Conservation (phyloP, 2,113 vertebrate genomes). For the Thamnophis sirtalis region DNA sequence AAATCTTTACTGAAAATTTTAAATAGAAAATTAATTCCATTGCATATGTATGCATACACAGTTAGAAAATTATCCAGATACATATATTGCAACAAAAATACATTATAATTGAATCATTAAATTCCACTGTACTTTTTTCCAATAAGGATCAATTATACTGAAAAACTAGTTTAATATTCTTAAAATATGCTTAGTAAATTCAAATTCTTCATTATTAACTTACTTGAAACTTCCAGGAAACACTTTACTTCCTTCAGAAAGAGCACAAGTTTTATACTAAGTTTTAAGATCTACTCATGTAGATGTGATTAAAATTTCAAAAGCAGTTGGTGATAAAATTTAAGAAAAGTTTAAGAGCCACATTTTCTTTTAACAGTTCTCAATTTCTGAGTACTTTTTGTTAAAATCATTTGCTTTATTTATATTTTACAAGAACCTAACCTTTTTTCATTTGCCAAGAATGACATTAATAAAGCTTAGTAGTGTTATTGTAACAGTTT, state of each 20-base stretch:
- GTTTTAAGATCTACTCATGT: neutral
- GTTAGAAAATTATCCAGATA: neutral
- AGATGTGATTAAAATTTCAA: neutral
- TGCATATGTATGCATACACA: neutral
- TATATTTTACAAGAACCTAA: neutral
- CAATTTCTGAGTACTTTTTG: neutral
- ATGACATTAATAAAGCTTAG: neutral
- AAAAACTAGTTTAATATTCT: slow-evolving; percentile 7
- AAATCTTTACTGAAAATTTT: neutral
- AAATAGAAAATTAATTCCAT: neutral
- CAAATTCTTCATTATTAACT: slow-evolving; percentile 25
- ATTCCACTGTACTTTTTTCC: slow-evolving; percentile 10
- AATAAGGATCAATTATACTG: slow-evolving; percentile 21
- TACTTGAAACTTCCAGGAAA: neutral
- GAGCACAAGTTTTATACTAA: neutral
- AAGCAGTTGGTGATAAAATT: neutral
- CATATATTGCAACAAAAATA: slow-evolving; percentile 24
- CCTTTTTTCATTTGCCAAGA: neutral
- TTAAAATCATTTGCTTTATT: neutral
- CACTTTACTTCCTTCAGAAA: neutral
- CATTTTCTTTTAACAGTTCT: neutral
- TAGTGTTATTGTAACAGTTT: neutral
- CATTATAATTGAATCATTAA: slow-evolving; percentile 29
- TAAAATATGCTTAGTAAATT: slow-evolving; percentile 5
- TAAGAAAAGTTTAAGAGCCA: neutral